Base-by-base conservation (phyloP, 2,797 vertebrate genomes). In the Oreochromis grahami region DNA sequence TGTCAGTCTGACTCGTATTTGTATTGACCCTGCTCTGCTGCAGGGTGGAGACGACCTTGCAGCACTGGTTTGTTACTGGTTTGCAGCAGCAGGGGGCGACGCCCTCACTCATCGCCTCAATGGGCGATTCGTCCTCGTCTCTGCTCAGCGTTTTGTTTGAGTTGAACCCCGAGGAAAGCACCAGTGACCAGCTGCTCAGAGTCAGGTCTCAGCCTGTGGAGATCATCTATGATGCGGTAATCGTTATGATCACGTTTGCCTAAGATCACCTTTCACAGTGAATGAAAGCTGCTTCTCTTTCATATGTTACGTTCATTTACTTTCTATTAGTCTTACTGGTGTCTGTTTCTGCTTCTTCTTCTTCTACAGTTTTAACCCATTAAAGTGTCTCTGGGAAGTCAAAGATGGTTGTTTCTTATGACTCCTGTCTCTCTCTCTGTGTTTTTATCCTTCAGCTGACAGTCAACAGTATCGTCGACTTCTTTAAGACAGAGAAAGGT, bases 51-150 rank as follows among this genome's bases (percentile, higher is more conserved):
- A 97, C 96, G 4, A 96, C 97, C 19, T 88, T 99, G 93, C 95
- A 98, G 82, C 98, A 98, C 87, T 99, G 98, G 98, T 98, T 96
- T 0, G 96, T 99, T 48, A 99, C 98, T 0, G 98, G 98, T 17
- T 88, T 99, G 43, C 95, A 93, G 83, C 98, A 99, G 89, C 92
- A 96, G 88, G 96, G 97, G 17, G 78, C 86, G 4, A 92, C 98
- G 1, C 98, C 98, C 0, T 98, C 97, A 1, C 98, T 99, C 65
- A 97, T 99, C 48, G 96, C 98, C 82, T 98, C 98, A 0, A 95
- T 98, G 68, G 97, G 97, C 10, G 97, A 97, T 10, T 93, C 94
- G 2, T 82, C 92, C 6, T 98, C 98, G 0, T 99, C 98, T 17
- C 94, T 99, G 68, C 97, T 99, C 52, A 95, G 93, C 7, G 94